Conservation (phyloP, 2,113 vertebrate species). For the Pan paniscus region DNA sequence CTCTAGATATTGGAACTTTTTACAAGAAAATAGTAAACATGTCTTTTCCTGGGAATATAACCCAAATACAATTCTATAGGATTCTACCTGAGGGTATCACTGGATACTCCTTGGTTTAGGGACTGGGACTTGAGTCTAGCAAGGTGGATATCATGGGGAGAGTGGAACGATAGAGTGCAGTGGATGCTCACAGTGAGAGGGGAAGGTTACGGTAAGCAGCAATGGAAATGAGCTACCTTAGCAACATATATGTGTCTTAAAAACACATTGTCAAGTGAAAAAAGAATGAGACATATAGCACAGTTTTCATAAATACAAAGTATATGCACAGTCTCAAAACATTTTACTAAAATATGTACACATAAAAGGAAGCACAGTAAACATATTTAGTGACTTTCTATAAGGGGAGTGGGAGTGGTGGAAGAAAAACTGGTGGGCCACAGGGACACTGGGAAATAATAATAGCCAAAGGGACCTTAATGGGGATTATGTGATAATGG, state of each 20-base stretch:
- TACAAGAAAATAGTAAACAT: neutral
- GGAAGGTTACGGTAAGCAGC: fast-evolving
- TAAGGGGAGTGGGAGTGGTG: neutral
- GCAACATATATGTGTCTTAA: neutral
- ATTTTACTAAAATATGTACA: neutral
- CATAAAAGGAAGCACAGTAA: too few relatives aligned
- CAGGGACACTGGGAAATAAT: fast-evolving
- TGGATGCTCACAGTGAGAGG: neutral
- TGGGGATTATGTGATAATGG: too few relatives aligned
- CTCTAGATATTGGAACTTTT: neutral
- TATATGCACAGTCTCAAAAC: neutral
- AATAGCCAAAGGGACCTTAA: neutral
- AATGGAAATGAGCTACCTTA: too few relatives aligned
- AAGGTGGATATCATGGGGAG: neutral
- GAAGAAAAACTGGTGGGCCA: fast-evolving
- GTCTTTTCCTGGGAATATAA: neutral
- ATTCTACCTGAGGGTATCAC: neutral
- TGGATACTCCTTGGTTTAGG: too few relatives aligned
- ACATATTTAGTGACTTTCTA: neutral
- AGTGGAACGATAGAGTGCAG: neutral
- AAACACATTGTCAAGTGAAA: neutral
- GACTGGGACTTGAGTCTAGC: fast-evolving
- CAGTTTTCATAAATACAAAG: neutral
- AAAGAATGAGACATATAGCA: neutral
- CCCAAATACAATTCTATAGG: too few relatives aligned